A percentile compares a stretch with the other conserved stretches of the same genome.
Conservation (phyloP, 2,888 invertebrate genomes). For the Sialis fuliginosa region DNA sequence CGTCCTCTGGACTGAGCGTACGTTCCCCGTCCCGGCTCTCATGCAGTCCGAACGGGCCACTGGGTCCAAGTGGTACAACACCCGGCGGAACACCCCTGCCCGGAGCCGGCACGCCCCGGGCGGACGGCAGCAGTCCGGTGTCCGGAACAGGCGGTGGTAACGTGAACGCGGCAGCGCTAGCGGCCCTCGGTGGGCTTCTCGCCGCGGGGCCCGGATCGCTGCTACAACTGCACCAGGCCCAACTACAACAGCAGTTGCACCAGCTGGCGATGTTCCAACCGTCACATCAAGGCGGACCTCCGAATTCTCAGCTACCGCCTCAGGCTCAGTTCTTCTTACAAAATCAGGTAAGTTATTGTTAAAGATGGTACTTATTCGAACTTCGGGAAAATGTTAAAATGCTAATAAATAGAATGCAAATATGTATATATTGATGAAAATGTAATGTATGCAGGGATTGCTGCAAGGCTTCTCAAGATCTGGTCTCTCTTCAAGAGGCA, state of each 20-base stretch:
- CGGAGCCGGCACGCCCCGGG: no score
- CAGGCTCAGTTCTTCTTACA: conserved; percentile 59
- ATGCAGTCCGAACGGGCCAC: no score
- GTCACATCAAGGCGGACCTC: conserved; percentile 29
- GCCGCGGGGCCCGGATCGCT: conserved; percentile 24
- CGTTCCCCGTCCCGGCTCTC: conserved; percentile 3
- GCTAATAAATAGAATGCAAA: no score
- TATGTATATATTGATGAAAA: no score
- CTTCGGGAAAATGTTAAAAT: not conserved
- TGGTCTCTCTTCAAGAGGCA: conserved; percentile 24
- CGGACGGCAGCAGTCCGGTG: no score
- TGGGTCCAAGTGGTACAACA: no score
- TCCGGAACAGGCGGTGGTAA: no score
- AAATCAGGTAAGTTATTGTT: conserved; percentile 40
- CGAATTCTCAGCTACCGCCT: conserved; percentile 29
- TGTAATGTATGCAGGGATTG: conserved; percentile 22
- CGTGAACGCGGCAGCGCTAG: conserved; percentile 23
- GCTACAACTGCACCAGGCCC: conserved; percentile 43
- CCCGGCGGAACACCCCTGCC: no score
- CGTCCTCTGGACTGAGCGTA: conserved; percentile 5
- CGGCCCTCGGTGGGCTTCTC: conserved; percentile 26
- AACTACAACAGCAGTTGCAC: conserved; percentile 41
- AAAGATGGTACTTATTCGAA: no score
- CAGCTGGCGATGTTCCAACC: conserved; percentile 47
- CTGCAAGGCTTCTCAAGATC: conserved; percentile 29